Evolutionary conservation across 2,797 vertebrate species (phyloP).

Genomic region (Glyptemys insculpta): DNA sequence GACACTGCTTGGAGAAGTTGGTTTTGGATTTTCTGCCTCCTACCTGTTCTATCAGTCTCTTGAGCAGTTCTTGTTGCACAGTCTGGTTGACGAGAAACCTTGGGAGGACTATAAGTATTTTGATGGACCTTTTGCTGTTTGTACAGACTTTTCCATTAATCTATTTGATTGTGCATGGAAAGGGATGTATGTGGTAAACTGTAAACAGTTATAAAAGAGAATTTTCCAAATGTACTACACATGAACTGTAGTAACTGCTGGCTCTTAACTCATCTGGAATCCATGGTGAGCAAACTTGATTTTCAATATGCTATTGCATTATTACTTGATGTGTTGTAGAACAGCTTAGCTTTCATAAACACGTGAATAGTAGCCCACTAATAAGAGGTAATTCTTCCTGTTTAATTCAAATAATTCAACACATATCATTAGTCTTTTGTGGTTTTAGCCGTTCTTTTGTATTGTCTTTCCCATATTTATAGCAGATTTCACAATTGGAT

Average conservation of each 20-base stretch:
- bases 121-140: not conserved
- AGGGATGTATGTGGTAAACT: not conserved
- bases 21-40: not conserved
- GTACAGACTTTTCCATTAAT: not conserved
- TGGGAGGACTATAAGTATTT: not conserved
- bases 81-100: not conserved
- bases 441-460: not conserved
- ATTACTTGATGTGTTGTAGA: not conserved
- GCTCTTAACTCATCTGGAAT: not conserved
- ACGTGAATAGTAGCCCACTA: not conserved
- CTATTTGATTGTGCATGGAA: not conserved
- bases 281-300: not conserved
- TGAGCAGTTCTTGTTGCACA: not conserved
- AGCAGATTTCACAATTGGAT: not conserved
- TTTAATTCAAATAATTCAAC: not conserved
- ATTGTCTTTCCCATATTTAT: not conserved
- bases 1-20: not conserved
- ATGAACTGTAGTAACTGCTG: not conserved
- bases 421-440: not conserved
- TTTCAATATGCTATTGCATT: not conserved
- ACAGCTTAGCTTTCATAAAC: not conserved
- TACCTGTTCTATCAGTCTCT: not conserved
- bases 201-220: not conserved
- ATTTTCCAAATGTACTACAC: slow-evolving; percentile 6
- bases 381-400: not conserved